Evolutionary conservation across 2,888 invertebrate genomes (phyloP), one percentile per base, ranked within the genome.

Genomic region (Cosmia trapezina): DNA sequence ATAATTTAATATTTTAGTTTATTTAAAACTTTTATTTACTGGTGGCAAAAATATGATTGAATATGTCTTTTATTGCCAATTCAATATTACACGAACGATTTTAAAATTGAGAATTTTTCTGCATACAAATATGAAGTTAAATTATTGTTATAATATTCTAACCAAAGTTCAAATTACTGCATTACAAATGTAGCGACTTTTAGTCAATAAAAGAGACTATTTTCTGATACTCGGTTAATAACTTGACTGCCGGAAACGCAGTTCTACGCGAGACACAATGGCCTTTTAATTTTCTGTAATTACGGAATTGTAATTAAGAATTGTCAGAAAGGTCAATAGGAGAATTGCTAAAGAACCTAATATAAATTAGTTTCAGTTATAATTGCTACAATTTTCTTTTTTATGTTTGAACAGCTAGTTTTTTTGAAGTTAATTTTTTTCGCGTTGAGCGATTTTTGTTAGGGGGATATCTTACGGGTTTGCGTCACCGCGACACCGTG

Each of bases 141-240:
- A 61, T 41, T 33, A 45, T 60, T 59, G 14, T 41, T 51, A 43
- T 43, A 51, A 45, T 41, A 51, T 69, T 45, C 9, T 56, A 53
- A 76, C 70, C 66, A 76, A 79, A 81, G 76, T 70, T 56, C 12
- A 63, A 56, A 56, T 67, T 19, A 65, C 56, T 69, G 56, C 65
- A 66, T 80, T 66, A 65, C 2, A 70, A 80, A 66, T 76, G 75
- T 56, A 70, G 47, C 7, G n/a, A 56, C 33, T 56, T 37, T 63
- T 51, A 70, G 70, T 66, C 65, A 47, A 11, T 57, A 14, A 53
- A 78, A 22, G 1, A 53, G 5, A 51, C 37, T 70, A 33, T 78
- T 59, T 51, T 61, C 8, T 53, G 61, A 49, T 45, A 51, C 19
- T 41, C 11, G 5, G 5, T 53, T 33, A 28, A 17, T 5, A 37